Evolutionary conservation across 2,888 invertebrate species (phyloP), one percentile per base, ranked within the genome.

Genomic region (Diaphora mendica): DNA sequence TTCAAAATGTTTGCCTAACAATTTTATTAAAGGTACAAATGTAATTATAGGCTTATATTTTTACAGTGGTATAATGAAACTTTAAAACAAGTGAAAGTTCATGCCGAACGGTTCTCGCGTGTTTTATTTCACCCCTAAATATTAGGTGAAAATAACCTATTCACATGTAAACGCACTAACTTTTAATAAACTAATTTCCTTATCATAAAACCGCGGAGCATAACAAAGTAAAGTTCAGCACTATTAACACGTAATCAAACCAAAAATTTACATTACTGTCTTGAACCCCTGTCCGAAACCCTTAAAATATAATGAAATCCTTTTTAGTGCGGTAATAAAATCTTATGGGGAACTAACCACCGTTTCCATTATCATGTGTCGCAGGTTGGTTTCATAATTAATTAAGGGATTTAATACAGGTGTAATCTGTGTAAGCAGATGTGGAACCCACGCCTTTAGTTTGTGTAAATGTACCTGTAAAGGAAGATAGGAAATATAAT

Each of bases 341-440:
- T 79, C 83, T 79, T 84, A 81, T 85, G 82, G 86, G 82, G 79
- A 85, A 85, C 84, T 84, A 85, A 86, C 84, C 85, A 79, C 77
- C 77, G 80, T 79, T 83, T 83, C 84, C 84, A 84, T 87, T 89
- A 88, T 88, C 88, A 83, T 74, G 80, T 87, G 86, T 86, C 81
- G 82, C 86, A 84, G 85, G 86, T 82, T 73, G 73, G 78, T 82
- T 84, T 76, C n/a, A 85, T 87, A 87, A 89, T 89, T 87, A 88
- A 89, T 86, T 85, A 84, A 77, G 82, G 86, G 82, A 78, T 81
- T 78, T 79, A 74, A 67, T 77, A 78, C 82, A 82, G 85, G 81
- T 81, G 81, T 80, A 81, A 84, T 80, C 78, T 80, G 67, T 77
- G 78, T 77, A 77, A 78, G 80, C 81, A 81, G 84, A 87, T 86